Percentiles rank a stretch among this genome's conserved stretches.
Evolutionary conservation across 2,797 vertebrate species (phyloP).

Genomic region (Morelia viridis): DNA sequence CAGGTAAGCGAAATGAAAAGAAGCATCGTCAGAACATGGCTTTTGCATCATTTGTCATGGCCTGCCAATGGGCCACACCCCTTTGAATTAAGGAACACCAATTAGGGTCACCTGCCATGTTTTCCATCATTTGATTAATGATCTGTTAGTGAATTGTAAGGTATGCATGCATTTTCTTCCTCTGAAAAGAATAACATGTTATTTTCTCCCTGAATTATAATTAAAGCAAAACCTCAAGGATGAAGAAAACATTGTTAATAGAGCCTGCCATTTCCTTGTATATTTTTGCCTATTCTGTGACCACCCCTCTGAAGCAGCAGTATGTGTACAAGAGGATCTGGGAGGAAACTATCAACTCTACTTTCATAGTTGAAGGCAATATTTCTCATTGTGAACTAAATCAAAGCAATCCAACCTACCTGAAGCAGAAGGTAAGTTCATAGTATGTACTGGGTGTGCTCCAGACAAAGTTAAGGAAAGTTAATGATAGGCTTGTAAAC

Average conservation of each 20-base stretch:
- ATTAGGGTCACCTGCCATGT: neutral
- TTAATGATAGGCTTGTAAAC: neutral
- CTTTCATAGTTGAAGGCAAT: slow-evolving; percentile 71
- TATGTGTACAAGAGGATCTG: slow-evolving; percentile 90
- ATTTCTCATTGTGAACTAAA: slow-evolving; percentile 75
- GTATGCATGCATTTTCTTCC: neutral
- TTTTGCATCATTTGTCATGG: neutral
- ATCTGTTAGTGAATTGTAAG: neutral
- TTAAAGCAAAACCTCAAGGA: slow-evolving; percentile 53
- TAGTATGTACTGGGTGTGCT: neutral
- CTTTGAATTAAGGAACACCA: neutral
- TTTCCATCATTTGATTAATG: neutral
- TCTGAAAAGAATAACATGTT: accelerated
- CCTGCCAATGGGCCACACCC: neutral
- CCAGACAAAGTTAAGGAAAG: neutral
- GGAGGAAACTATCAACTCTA: slow-evolving; percentile 82
- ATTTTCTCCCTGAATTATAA: slow-evolving; percentile 5
- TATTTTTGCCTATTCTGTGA: slow-evolving; percentile 79
- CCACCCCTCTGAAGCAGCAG: slow-evolving; percentile 81
- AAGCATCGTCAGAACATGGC: neutral
- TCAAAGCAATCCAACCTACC: slow-evolving; percentile 67
- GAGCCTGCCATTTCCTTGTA: slow-evolving; percentile 89
- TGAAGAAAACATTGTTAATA: slow-evolving; percentile 83
- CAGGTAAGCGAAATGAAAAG: neutral
- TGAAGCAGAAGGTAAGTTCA: slow-evolving; percentile 74